Evolutionary conservation across 2,888 invertebrate genomes (phyloP).

Genomic region (Mimumesa dahlbomi): DNA sequence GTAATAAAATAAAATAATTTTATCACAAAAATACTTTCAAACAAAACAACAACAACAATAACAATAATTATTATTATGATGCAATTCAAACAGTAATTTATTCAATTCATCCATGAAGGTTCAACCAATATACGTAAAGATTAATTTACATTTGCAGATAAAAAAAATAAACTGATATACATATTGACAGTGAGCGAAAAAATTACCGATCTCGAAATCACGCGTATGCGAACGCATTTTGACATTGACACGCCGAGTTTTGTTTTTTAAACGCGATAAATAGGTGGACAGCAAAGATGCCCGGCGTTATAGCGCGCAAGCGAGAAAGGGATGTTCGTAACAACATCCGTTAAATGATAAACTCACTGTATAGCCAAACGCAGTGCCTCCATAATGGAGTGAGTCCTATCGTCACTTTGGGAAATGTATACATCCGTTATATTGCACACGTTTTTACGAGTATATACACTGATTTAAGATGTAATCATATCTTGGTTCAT

Average conservation of each 20-base stretch:
- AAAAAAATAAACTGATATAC: conserved; percentile 13
- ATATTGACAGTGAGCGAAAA: conserved; percentile 19
- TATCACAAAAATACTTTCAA: conserved; percentile 5
- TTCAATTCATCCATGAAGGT: too few relatives aligned
- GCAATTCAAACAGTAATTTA: conserved; percentile 1
- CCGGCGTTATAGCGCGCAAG: neutral
- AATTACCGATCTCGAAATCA: conserved; percentile 11
- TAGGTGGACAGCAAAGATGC: conserved; percentile 2
- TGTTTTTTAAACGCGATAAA: conserved; percentile 9
- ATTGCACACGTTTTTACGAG: conserved; percentile 39
- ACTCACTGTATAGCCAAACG: conserved; percentile 78
- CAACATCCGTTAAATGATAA: conserved; percentile 37
- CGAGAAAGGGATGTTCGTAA: conserved; percentile 4
- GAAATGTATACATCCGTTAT: conserved; percentile 52
- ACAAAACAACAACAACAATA: too few relatives aligned
- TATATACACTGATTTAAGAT: conserved; percentile 10
- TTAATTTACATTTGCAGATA: neutral
- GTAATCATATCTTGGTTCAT: too few relatives aligned
- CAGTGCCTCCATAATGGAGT: conserved; percentile 74
- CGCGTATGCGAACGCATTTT: conserved; percentile 9
- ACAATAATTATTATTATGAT: conserved; percentile 19
- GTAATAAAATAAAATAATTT: neutral
- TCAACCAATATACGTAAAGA: too few relatives aligned
- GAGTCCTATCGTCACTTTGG: conserved; percentile 31
- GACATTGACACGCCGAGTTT: conserved; percentile 1